These are phyloP conservation scores for Sebastes minor DNA, from an alignment of 2,797 vertebrate species.

Conservation along the genomic window DNA sequence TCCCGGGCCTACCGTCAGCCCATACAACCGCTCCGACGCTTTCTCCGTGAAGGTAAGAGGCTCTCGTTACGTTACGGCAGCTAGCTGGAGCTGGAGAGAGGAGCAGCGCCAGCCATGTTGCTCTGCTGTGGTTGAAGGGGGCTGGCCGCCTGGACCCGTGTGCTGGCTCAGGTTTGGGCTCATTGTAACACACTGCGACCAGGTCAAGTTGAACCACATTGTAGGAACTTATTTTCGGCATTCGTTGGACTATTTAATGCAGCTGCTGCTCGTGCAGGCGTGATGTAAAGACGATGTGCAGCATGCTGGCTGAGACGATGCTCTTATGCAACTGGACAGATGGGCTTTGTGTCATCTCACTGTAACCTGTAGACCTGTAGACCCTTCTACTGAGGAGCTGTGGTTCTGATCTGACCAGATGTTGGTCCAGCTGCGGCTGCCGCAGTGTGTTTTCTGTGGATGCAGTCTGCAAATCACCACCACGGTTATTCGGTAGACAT, in stretches of 20 bases:
- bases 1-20: slow-evolving; percentile 31
- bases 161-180: fast-evolving
- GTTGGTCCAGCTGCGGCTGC: neutral
- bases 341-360: neutral
- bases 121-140: neutral
- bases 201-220: neutral
- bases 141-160: neutral
- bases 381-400: too few relatives aligned
- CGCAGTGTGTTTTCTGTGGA: neutral
- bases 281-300: neutral
- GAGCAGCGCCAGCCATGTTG: slow-evolving; percentile 64
- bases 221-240: too few relatives aligned
- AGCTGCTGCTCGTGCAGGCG: neutral
- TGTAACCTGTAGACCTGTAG: too few relatives aligned
- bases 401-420: too few relatives aligned
- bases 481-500: neutral
- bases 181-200: fast-evolving
- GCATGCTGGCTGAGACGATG: neutral
- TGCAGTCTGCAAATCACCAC: neutral
- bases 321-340: neutral
- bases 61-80: slow-evolving; percentile 25
- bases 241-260: neutral
- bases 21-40: neutral
- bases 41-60: slow-evolving; percentile 68
- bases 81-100: neutral